Conservation (phyloP, 2,888 invertebrate species). For the Fabriciana adippe region DNA sequence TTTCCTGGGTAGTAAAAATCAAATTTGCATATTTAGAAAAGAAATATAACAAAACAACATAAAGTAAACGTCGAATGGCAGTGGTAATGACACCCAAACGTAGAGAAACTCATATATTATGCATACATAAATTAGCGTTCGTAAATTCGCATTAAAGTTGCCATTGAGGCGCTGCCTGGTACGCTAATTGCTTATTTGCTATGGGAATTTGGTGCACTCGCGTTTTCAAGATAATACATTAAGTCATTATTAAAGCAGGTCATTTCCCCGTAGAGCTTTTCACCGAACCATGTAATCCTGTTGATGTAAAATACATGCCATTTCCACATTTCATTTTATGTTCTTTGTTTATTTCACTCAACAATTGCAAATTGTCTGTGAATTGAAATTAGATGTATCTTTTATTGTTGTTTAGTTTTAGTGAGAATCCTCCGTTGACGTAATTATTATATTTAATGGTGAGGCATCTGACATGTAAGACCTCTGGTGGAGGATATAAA, state of each 20-base stretch:
- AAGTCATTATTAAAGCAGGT: slow-evolving; percentile 25
- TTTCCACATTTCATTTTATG: background rate
- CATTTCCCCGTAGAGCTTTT: slow-evolving; percentile 30
- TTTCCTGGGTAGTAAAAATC: slow-evolving; percentile 1
- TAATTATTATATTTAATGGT: too few relatives aligned
- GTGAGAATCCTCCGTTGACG: too few relatives aligned
- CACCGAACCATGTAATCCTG: background rate
- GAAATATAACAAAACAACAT: background rate
- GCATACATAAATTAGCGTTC: slow-evolving; percentile 32
- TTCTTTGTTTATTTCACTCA: background rate
- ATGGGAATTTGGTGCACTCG: slow-evolving; percentile 21
- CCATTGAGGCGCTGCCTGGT: slow-evolving; percentile 12
- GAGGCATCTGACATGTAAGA: too few relatives aligned
- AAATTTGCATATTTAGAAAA: slow-evolving; percentile 5
- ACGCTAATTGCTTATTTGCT: slow-evolving; percentile 34
- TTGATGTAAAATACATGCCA: background rate
- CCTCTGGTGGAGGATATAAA: too few relatives aligned
- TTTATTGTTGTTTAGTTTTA: too few relatives aligned
- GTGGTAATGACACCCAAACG: slow-evolving; percentile 24
- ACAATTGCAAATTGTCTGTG: too few relatives aligned
- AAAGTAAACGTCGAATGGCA: slow-evolving; percentile 14
- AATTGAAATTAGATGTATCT: too few relatives aligned
- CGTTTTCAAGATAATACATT: slow-evolving; percentile 24
- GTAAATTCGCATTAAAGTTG: slow-evolving; percentile 34
- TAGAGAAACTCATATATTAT: slow-evolving; percentile 30